Percentiles rank a stretch among this genome's conserved stretches.
Evolutionary conservation across 2,113 vertebrate genomes (phyloP).

Genomic region (Erythrolamprus reginae): DNA sequence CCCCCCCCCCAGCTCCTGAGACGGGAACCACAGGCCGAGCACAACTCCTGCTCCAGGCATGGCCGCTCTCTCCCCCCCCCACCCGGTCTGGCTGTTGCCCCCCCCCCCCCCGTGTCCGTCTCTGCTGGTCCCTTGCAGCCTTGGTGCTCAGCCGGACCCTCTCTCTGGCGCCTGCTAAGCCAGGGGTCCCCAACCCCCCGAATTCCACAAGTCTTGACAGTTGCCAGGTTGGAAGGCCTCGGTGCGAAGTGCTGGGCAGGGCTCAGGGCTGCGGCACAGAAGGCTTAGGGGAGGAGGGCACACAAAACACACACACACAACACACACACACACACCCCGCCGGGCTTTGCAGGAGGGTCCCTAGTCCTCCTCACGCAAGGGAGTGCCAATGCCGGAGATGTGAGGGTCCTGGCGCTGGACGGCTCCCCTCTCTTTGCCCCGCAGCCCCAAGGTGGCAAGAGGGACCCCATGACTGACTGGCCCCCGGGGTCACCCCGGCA

Average conservation of each 20-base stretch:
- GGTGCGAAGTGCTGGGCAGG: not conserved
- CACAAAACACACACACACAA: not conserved
- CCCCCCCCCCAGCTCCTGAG: constrained; percentile 78
- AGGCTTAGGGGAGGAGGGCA: not conserved
- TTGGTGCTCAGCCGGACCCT: not conserved
- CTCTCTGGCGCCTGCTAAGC: not conserved
- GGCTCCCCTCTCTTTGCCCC: not conserved
- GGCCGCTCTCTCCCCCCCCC: constrained; percentile 20
- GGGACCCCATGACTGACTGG: too few species aligned
- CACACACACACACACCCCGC: not conserved
- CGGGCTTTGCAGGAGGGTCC: not conserved
- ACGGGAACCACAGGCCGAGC: constrained; percentile 75
- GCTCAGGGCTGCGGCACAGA: not conserved
- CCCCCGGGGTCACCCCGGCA: too few species aligned
- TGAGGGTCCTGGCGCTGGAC: not conserved
- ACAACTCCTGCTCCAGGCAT: constrained; percentile 62
- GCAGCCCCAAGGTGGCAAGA: not conserved
- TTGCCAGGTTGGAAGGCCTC: too few species aligned
- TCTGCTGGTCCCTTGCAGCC: not conserved
- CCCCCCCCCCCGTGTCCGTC: not conserved
- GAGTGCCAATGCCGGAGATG: not conserved
- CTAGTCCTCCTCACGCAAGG: not conserved
- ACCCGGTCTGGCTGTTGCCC: not conserved
- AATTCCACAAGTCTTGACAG: too few species aligned
- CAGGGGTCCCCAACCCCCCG: too few species aligned